These are phyloP conservation scores for Arbacia lixula DNA, from an alignment of 53 echinoderm and acorn worm genomes.

Conservation along the genomic window DNA sequence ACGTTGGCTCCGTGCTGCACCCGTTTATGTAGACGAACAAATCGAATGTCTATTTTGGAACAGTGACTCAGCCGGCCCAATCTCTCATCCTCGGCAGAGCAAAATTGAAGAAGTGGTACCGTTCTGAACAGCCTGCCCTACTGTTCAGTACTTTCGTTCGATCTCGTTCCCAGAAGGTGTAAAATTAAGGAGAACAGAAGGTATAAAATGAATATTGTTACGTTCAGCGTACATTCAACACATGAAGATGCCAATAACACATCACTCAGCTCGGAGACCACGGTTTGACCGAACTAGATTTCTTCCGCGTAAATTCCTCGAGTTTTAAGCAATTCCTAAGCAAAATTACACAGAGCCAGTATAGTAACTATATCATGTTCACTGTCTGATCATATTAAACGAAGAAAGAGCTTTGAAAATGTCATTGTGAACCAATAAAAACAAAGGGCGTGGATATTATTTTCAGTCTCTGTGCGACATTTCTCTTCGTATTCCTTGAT, in stretches of 20 bases:
- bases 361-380: too few relatives aligned
- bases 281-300: constrained; percentile 25
- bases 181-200: too few relatives aligned
- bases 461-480: not conserved
- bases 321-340: too few relatives aligned
- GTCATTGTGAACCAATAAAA: too few relatives aligned
- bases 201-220: too few relatives aligned
- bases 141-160: not conserved
- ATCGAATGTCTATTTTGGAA: constrained; percentile 47
- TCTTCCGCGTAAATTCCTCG: constrained; percentile 39
- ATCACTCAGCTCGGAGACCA: constrained; percentile 3
- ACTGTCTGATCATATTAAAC: too few relatives aligned
- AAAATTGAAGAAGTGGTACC: not conserved
- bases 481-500: constrained; percentile 46
- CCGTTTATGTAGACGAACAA: constrained; percentile 25
- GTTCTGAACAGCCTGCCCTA: not conserved
- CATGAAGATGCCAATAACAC: constrained; percentile 24
- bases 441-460: constrained; percentile 15
- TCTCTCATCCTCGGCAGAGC: not conserved
- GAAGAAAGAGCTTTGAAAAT: too few relatives aligned
- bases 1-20: constrained; percentile 34
- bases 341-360: too few relatives aligned
- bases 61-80: constrained; percentile 43
- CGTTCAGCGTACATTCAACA: constrained; percentile 22
- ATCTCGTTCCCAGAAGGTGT: too few relatives aligned